Conservation (phyloP, 2,888 invertebrate genomes). For the Lissonota sp. region DNA sequence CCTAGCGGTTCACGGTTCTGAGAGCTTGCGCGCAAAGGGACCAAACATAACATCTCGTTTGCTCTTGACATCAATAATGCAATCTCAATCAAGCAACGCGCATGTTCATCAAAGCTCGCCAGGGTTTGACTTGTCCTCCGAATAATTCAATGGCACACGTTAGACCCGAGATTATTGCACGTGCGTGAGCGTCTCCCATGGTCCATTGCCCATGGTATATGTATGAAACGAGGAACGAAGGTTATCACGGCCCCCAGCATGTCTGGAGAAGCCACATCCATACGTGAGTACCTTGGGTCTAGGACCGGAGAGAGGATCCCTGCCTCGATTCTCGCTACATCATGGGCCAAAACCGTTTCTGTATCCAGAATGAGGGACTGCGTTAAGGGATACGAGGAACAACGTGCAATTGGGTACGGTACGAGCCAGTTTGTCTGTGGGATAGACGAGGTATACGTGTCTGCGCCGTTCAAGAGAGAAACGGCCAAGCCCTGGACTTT, state of each 20-base stretch:
- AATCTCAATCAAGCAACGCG: slow-evolving; percentile 39
- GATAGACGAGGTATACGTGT: slow-evolving; percentile 7
- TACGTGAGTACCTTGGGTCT: slow-evolving; percentile 57
- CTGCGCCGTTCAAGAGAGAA: not conserved
- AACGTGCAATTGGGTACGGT: slow-evolving; percentile 31
- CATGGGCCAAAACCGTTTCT: not conserved
- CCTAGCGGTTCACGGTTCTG: not conserved
- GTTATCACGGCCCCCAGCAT: slow-evolving; percentile 52
- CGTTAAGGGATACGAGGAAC: slow-evolving; percentile 38
- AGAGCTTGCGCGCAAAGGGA: not conserved
- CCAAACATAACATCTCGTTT: not conserved
- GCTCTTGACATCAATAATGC: slow-evolving; percentile 48
- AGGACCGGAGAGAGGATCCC: not conserved
- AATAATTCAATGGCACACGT: slow-evolving; percentile 60
- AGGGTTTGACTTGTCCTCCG: slow-evolving; percentile 20
- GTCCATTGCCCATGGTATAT: slow-evolving; percentile 50
- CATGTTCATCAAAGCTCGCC: slow-evolving; percentile 51
- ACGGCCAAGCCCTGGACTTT: no score
- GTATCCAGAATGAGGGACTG: slow-evolving; percentile 22
- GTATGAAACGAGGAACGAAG: slow-evolving; percentile 49
- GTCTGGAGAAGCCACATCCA: slow-evolving; percentile 55
- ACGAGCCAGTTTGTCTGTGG: slow-evolving; percentile 1
- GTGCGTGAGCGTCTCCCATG: slow-evolving; percentile 24
- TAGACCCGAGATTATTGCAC: slow-evolving; percentile 40
- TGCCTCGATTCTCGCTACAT: slow-evolving; percentile 22